Base-by-base conservation (phyloP, 2,797 vertebrate species). In the Falco cherrug region DNA sequence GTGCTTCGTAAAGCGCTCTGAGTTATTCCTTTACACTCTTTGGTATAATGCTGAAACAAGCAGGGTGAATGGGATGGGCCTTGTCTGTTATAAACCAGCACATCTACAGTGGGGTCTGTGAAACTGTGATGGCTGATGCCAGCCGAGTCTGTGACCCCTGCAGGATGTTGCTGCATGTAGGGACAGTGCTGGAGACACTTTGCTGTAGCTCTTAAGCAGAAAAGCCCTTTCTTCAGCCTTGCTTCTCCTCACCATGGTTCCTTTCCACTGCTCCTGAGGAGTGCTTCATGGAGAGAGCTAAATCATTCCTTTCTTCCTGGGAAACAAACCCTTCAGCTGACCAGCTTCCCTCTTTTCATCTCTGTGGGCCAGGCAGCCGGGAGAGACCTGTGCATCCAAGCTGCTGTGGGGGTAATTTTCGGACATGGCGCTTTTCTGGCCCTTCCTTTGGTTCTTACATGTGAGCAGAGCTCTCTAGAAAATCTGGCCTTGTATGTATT, bases 1-100 rank as follows among this genome's bases (percentile, higher is more conserved):
- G 3, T 2, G 0, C 31, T n/a, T 35, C 0, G 0, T 10, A 43
- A 47, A 20, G 13, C 12, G 26, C 69, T 11, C n/a, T 2, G 78
- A 64, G 48, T 25, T 7, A 1, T 39, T 59, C 33, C 71, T 31
- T 35, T 9, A 0, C 35, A 4, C 0, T 3, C 48, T 11, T 6
- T 20, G 1, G 45, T 1, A 17, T 22, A 16, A 7, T 8, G 31
- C 22, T 71, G 63, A 5, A 14, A 10, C 2, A 28, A 48, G 18
- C 39, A 6, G 54, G 31, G 63, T 25, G 57, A 29, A 45, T 2
- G 48, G 59, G 37, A 21, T 48, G 69, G 54, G 10, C 8, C 28
- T 48, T 26, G 50, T 4, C 11, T 21, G 37, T 6, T 48, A 57
- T 29, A 22, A 87, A 51, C 9, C 25, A 45, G 26, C 33, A 60